Conservation (phyloP, 2,888 invertebrate species). For the Agrochola macilenta region DNA sequence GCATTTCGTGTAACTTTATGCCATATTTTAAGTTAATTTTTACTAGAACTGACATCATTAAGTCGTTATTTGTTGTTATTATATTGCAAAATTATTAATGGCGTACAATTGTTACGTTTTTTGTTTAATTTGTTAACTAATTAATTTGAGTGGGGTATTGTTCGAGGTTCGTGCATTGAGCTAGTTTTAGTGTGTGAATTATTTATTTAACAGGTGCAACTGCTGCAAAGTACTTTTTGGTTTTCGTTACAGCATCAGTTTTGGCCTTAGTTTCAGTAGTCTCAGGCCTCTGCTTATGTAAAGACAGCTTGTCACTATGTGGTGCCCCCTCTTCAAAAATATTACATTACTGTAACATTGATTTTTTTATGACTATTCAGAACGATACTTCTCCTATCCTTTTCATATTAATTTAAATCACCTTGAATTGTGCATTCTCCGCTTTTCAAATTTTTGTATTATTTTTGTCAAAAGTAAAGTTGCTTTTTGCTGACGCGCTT, state of each 20-base stretch:
- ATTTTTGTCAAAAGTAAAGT: too few relatives aligned
- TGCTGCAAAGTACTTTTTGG: not conserved
- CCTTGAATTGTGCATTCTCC: too few relatives aligned
- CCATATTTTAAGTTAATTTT: slow-evolving; percentile 28
- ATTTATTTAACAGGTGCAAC: not conserved
- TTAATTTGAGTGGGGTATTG: slow-evolving; percentile 10
- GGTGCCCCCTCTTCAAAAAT: too few relatives aligned
- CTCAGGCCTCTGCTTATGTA: too few relatives aligned
- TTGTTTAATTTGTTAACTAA: slow-evolving; percentile 20
- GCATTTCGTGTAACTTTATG: slow-evolving; percentile 5
- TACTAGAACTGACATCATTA: slow-evolving; percentile 30
- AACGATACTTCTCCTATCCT: too few relatives aligned
- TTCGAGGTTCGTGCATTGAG: not conserved
- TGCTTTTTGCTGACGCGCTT: not conserved
- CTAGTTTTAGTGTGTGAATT: not conserved
- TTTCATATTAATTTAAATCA: not conserved
- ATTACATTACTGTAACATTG: not conserved
- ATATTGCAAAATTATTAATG: slow-evolving; percentile 14
- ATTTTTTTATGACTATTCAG: not conserved
- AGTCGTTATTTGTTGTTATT: slow-evolving; percentile 22
- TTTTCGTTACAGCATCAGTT: too few relatives aligned
- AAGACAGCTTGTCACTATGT: not conserved
- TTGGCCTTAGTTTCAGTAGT: not conserved
- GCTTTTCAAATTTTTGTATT: too few relatives aligned
- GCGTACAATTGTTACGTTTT: slow-evolving; percentile 1